Conservation (phyloP, 2,113 vertebrate genomes). For the Gobio gobio region DNA sequence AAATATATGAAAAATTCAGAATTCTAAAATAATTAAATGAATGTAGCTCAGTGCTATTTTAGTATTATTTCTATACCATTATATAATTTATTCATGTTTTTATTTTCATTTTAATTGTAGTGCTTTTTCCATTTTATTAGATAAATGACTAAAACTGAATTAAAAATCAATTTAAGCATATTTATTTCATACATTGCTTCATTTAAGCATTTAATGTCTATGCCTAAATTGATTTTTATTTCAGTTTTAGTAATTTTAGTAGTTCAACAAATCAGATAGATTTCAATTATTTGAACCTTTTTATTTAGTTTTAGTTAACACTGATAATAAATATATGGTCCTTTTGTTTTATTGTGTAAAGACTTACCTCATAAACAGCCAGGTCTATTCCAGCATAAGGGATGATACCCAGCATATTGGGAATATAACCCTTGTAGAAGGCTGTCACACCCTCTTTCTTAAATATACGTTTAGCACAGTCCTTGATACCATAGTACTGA, state of each 20-base stretch:
- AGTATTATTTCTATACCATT: background rate
- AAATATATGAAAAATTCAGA: background rate
- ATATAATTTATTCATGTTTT: background rate
- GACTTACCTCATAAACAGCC: conserved; percentile 91
- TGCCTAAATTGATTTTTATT: background rate
- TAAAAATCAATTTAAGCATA: too few relatives aligned
- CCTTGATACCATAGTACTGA: conserved; percentile 85
- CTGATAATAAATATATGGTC: background rate
- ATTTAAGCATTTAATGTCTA: background rate
- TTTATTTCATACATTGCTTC: too few relatives aligned
- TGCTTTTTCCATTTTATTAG: background rate
- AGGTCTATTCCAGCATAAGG: conserved; percentile 96
- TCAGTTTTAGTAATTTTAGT: background rate
- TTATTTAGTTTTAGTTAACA: too few relatives aligned
- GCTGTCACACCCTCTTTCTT: conserved; percentile 84
- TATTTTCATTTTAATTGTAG: background rate
- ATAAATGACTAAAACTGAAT: too few relatives aligned
- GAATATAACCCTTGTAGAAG: conserved; percentile 96
- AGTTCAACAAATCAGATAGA: too few relatives aligned
- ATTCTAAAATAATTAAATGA: background rate
- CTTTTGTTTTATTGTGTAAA: too few relatives aligned
- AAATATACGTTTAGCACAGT: conserved; percentile 88
- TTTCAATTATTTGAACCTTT: too few relatives aligned
- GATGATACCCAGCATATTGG: conserved; percentile 96
- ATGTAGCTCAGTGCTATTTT: background rate